phyloP scores from a whole-genome alignment of 2,797 vertebrate species.

The Sebastes vulpes region DNA sequence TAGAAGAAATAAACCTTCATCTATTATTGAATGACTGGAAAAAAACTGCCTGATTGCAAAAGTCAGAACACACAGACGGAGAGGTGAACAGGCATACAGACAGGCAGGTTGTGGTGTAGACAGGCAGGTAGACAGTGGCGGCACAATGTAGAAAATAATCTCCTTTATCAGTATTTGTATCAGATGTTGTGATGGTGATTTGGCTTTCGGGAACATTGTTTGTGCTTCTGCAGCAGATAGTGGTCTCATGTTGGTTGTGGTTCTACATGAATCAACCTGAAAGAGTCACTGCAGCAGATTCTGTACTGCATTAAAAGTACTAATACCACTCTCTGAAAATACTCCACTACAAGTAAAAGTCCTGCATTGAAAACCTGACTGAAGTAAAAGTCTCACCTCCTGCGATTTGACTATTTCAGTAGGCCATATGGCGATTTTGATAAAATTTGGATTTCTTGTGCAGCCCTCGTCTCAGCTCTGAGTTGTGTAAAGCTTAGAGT shows the following conservation, averaged over 20 bases:
- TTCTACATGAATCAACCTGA: not conserved
- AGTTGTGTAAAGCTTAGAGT: too few species aligned
- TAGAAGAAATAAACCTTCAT: constrained; percentile 36
- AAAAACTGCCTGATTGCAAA: not conserved
- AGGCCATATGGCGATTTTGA: too few species aligned
- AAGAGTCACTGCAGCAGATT: not conserved
- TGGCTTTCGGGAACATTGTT: not conserved
- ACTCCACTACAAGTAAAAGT: not conserved
- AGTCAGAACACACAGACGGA: not conserved
- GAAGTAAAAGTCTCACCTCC: not conserved
- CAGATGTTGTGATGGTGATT: not conserved
- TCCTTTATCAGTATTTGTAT: not conserved
- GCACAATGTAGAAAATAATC: not conserved
- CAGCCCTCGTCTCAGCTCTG: too few species aligned
- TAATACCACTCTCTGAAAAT: not conserved
- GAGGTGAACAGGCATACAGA: not conserved
- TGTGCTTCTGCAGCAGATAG: not conserved
- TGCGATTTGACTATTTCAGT: too few species aligned
- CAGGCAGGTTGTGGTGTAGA: not conserved
- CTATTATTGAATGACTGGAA: constrained; percentile 38
- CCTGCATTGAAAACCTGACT: not conserved
- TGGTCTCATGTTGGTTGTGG: not conserved
- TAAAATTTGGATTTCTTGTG: too few species aligned
- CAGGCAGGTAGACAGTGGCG: not conserved
- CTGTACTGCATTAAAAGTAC: not conserved